Percentiles rank a stretch among this genome's conserved stretches.
phyloP scores from a whole-genome alignment of 2,113 vertebrate species.

The Bombycilla garrulus region DNA sequence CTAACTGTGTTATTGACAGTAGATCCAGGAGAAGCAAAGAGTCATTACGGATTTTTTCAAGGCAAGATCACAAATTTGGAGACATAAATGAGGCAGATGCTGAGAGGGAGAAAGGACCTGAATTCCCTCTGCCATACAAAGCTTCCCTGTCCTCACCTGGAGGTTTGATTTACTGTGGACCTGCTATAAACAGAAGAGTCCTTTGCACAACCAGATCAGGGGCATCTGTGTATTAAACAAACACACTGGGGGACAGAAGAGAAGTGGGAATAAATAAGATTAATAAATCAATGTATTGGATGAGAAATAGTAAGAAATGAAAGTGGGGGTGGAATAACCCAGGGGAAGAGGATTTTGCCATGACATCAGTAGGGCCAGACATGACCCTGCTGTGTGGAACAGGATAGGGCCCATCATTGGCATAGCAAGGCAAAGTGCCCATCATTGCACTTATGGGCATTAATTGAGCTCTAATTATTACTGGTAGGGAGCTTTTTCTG shows the following conservation, averaged over 20 bases:
- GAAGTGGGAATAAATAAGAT: background rate
- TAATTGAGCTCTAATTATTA: background rate
- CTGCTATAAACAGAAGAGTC: background rate
- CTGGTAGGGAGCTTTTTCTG: background rate
- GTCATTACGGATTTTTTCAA: background rate
- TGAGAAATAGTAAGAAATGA: background rate
- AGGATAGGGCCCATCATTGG: background rate
- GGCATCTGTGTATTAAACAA: background rate
- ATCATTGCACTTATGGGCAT: background rate
- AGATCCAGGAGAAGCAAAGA: slow-evolving; percentile 28
- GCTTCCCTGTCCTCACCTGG: background rate
- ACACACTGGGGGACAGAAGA: background rate
- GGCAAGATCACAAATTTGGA: slow-evolving; percentile 13
- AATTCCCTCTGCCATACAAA: background rate
- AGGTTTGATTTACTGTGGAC: background rate
- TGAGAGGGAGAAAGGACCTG: background rate
- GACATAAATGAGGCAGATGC: background rate
- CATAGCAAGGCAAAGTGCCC: background rate
- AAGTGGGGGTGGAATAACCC: background rate
- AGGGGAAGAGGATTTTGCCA: background rate
- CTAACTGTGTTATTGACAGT: slow-evolving; percentile 33
- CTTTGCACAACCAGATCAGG: background rate
- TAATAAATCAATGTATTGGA: background rate
- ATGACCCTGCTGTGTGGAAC: background rate
- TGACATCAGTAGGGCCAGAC: background rate